Evolutionary conservation across 2,888 invertebrate genomes (phyloP).

Genomic region (Timandra comae): DNA sequence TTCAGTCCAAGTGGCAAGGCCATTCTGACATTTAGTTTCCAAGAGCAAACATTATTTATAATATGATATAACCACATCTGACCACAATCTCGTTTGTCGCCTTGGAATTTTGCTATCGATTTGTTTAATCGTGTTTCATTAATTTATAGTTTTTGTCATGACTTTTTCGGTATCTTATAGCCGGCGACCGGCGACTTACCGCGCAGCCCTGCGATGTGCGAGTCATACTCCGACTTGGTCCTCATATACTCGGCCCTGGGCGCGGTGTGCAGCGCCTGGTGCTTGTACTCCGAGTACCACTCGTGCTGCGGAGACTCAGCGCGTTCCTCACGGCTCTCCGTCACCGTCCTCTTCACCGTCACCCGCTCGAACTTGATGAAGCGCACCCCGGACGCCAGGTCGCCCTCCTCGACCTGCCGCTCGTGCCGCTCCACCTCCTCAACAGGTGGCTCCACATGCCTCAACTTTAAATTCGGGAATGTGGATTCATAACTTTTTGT

Average conservation of each 20-base stretch:
- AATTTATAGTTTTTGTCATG: slow-evolving; percentile 4
- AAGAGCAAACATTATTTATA: slow-evolving; percentile 15
- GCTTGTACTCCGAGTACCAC: slow-evolving; percentile 68
- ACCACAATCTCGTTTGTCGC: slow-evolving; percentile 13
- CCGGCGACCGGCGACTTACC: slow-evolving; percentile 80
- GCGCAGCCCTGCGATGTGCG: slow-evolving; percentile 90
- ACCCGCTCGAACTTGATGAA: slow-evolving; percentile 85
- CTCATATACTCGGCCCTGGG: slow-evolving; percentile 83
- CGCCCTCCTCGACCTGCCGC: slow-evolving; percentile 79
- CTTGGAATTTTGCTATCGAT: slow-evolving; percentile 13
- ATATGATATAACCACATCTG: slow-evolving; percentile 17
- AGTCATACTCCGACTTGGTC: slow-evolving; percentile 90
- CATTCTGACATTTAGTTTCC: slow-evolving; percentile 37
- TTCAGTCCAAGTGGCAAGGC: slow-evolving; percentile 36
- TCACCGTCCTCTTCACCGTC: slow-evolving; percentile 80
- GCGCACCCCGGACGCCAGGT: slow-evolving; percentile 78
- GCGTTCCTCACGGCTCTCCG: slow-evolving; percentile 55
- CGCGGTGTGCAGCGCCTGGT: slow-evolving; percentile 78
- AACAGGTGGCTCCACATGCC: slow-evolving; percentile 56
- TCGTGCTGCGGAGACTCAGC: slow-evolving; percentile 65
- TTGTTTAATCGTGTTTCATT: slow-evolving; percentile 9
- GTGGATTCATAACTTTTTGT: slow-evolving; percentile 55
- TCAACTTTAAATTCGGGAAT: slow-evolving; percentile 64
- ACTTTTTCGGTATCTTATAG: too few species aligned
- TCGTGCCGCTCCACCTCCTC: slow-evolving; percentile 47